Evolutionary conservation across 2,113 vertebrate species (phyloP).

Genomic region (Leptodactylus fuscus): DNA sequence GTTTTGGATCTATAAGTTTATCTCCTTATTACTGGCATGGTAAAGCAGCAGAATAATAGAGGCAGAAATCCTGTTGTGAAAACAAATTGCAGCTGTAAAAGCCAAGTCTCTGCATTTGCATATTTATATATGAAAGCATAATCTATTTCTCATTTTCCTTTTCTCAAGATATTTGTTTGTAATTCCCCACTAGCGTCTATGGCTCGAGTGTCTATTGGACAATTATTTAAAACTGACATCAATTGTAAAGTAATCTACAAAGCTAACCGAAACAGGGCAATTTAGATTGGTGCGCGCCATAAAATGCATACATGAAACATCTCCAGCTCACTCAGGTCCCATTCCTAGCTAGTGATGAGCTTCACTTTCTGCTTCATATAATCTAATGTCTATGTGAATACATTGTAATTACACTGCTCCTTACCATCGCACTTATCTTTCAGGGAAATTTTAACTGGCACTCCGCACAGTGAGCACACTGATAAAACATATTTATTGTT

Average conservation of each 20-base stretch:
- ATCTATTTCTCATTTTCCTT: slow-evolving; percentile 56
- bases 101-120: slow-evolving; percentile 45
- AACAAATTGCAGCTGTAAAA: slow-evolving; percentile 53
- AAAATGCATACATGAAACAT: slow-evolving; percentile 38
- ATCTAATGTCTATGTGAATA: slow-evolving; percentile 52
- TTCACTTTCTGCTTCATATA: slow-evolving; percentile 50
- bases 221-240: slow-evolving; percentile 53
- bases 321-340: slow-evolving; percentile 2
- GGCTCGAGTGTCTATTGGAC: slow-evolving; percentile 31
- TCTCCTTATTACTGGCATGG: slow-evolving; percentile 29
- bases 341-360: slow-evolving; percentile 37
- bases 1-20: slow-evolving; percentile 23
- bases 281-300: slow-evolving; percentile 20
- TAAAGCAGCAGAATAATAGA: slow-evolving; percentile 43
- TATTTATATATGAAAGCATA: slow-evolving; percentile 50
- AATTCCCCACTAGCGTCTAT: slow-evolving; percentile 6
- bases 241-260: slow-evolving; percentile 49
- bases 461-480: slow-evolving; percentile 26
- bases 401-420: slow-evolving; percentile 48
- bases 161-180: slow-evolving; percentile 31
- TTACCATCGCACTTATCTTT: slow-evolving; percentile 52
- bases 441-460: slow-evolving; percentile 50
- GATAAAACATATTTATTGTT: slow-evolving; percentile 51
- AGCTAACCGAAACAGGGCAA: slow-evolving; percentile 40
- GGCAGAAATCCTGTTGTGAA: slow-evolving; percentile 53